phyloP scores from a whole-genome alignment of 2,113 vertebrate genomes.

The Hippoglossus stenolepis region DNA sequence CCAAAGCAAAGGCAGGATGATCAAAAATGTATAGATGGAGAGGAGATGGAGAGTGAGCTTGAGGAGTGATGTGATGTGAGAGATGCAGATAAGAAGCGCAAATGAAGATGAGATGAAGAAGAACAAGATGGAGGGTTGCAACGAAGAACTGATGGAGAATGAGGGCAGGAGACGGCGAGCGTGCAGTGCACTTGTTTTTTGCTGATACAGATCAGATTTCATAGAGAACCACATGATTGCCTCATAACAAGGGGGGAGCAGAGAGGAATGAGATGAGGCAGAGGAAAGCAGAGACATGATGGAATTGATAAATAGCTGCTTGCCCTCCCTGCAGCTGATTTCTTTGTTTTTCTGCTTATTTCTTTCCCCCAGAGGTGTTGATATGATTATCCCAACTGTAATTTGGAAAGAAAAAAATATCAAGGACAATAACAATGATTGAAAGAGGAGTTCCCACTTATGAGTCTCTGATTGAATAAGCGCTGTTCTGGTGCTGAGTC shows the following conservation, averaged over 20 bases:
- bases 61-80: constrained; percentile 23
- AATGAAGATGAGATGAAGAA: constrained; percentile 50
- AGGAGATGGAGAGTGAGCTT: constrained; percentile 31
- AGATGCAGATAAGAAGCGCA: constrained; percentile 39
- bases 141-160: constrained; percentile 46
- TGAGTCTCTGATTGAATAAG: constrained; percentile 50
- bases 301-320: constrained; percentile 72
- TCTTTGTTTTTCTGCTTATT: constrained; percentile 53
- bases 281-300: constrained; percentile 57
- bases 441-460: constrained; percentile 29
- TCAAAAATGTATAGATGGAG: constrained; percentile 11
- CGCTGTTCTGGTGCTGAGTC: constrained; percentile 24
- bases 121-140: constrained; percentile 64
- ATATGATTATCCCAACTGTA: constrained; percentile 54
- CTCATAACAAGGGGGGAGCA: constrained; percentile 73
- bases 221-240: constrained; percentile 81
- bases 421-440: constrained; percentile 38
- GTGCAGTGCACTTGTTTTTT: constrained; percentile 60
- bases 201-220: constrained; percentile 78
- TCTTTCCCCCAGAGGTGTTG: constrained; percentile 23
- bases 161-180: constrained; percentile 44
- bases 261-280: constrained; percentile 65
- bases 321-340: constrained; percentile 51
- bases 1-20: not conserved
- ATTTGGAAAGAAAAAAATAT: constrained; percentile 43